Evolutionary conservation across 1,140 invertebrate genomes (phyloP), one percentile per base, ranked within the genome.

Genomic region (Leptinotarsa lineolata): DNA sequence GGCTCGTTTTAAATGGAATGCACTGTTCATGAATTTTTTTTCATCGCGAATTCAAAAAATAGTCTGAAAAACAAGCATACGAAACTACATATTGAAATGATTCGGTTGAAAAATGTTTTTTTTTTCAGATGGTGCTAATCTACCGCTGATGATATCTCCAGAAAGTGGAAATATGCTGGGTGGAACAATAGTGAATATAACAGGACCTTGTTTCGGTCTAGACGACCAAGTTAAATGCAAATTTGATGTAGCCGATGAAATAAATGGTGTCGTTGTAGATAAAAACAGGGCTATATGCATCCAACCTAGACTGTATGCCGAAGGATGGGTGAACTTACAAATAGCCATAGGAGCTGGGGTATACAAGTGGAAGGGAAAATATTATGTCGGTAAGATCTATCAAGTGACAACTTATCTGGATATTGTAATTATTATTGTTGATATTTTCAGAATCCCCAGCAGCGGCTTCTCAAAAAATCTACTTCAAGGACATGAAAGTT

Each of bases 91-190:
- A 30, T 30, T 30, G 11, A 1, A 30, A 30, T 30, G n/a, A 54
- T 54, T n/a, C 48, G 4, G 2, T 46, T 46, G 45, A 46, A 13
- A 46, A 13, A 46, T 46, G 45, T 46, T 46, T 15, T 46, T 46
- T 72, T 68, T 68, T 72, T 45, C 79, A 95, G 93, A 92, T 81
- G 93, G 92, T 18, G 91, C 93, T 12, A 89, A 92, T 85, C 87
- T 95, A 73, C 91, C 92, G 0, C 83, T 97, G 30, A 91, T 94
- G 67, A 96, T 97, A 81, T 94, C 96, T 1, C 95, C 96, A 1
- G 94, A 97, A 84, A 95, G 93, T 82, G 95, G 96, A 18, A 96
- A 96, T 83, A 98, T 98, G 96, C 85, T 98, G 63, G 96, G 96
- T 3, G 96, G 96, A 12, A 96, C 95, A 0, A 90, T 97, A 61